These are phyloP conservation scores for Eubucco bourcierii DNA, from an alignment of 2,113 vertebrate species.

Conservation along the genomic window DNA sequence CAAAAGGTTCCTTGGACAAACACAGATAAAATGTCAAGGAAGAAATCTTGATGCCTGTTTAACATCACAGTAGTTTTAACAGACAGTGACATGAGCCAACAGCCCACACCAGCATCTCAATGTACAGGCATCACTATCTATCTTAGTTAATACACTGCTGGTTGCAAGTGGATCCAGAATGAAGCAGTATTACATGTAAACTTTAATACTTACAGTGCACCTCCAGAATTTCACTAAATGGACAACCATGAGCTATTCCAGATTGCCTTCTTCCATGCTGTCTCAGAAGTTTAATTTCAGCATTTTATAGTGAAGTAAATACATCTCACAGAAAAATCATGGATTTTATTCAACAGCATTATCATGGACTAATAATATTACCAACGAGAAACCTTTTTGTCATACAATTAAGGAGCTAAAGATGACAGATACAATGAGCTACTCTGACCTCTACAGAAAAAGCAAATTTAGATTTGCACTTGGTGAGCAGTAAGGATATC, in stretches of 20 bases:
- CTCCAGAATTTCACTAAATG: background rate
- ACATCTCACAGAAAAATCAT: background rate
- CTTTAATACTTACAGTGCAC: background rate
- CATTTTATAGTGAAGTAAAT: conserved; percentile 29
- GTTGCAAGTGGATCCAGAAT: background rate
- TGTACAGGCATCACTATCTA: background rate
- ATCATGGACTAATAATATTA: conserved; percentile 4
- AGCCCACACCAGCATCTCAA: background rate
- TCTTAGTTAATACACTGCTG: background rate
- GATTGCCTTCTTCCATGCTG: background rate
- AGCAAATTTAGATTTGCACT: conserved; percentile 1
- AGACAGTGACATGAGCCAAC: background rate
- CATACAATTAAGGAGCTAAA: conserved; percentile 13
- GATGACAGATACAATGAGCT: conserved; percentile 20
- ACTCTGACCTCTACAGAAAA: background rate
- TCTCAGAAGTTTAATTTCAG: background rate
- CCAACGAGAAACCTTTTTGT: conserved; percentile 13
- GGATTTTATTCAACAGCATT: background rate
- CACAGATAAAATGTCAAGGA: background rate
- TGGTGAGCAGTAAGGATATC: background rate
- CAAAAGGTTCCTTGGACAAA: background rate
- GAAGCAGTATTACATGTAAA: background rate
- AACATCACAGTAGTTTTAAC: background rate
- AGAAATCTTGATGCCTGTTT: background rate
- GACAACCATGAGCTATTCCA: background rate